Evolutionary conservation across 2,797 vertebrate species (phyloP), one percentile per base, ranked within the genome.

Genomic region (Lophotriccus pileatus): DNA sequence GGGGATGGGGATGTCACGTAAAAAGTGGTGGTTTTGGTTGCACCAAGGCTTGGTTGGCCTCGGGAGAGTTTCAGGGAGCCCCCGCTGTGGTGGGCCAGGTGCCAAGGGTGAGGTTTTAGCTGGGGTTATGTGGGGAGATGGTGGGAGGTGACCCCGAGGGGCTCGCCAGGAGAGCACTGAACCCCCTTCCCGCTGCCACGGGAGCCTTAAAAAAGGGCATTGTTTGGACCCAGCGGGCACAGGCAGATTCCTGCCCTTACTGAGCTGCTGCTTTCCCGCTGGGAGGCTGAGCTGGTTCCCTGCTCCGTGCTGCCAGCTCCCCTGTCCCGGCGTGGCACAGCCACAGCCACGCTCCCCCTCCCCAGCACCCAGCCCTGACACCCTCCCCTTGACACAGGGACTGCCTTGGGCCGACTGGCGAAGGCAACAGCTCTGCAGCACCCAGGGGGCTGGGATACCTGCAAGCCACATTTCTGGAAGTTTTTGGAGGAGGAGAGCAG

Each of bases 51-150:
- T 5, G 23, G 5, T 36, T 28, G 34, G 32, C 24, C 66, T 28
- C 10, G 5, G 28, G 39, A 22, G 47, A 0, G 0, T 75, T 90
- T 55, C 10, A 1, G 37, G 14, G 27, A 4, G 46, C 10, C 16
- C 10, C 34, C 4, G 4, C 36, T 55, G 66, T 0, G 0, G 15
- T 0, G 22, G 7, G 7, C n/a, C 0, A 0, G 6, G 36, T 4
- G 9, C 39, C n/a, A 3, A 11, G 53, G 68, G 44, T 1, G 43
- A 30, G 70, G 49, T 11, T 78, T 78, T 16, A 22, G 36, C 22
- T 0, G 7, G 30, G 27, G 34, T 24, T 47, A 18, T 6, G 16
- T 5, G 2, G 24, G 2, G 16, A 39, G 34, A 28, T 41, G 1
- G 11, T 0, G 1, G 34, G 49, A 18, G 39, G 46, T 32, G 74